Evolutionary conservation across 1,140 invertebrate species (phyloP).

Genomic region (Bilobella aurantiaca): DNA sequence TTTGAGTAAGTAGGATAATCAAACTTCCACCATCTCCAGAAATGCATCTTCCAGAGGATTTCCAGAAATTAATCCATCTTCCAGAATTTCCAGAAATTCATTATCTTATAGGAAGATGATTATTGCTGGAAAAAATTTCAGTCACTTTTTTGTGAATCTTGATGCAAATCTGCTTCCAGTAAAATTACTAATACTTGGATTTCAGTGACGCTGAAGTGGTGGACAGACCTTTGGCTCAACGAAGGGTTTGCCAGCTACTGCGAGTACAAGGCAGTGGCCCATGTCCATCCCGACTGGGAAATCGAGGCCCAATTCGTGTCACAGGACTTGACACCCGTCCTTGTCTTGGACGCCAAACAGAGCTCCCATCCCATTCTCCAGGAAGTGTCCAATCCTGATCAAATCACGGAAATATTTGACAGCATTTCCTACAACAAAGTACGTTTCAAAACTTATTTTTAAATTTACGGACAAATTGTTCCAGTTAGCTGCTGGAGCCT

Average conservation of each 20-base stretch:
- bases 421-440: slow-evolving; percentile 86
- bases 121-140: slow-evolving; percentile 1
- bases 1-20: slow-evolving; percentile 48
- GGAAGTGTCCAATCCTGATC: slow-evolving; percentile 66
- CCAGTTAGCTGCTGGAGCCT: not conserved
- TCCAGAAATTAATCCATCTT: too few relatives aligned
- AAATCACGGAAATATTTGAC: slow-evolving; percentile 89
- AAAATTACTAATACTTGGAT: slow-evolving; percentile 24
- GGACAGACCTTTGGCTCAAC: slow-evolving; percentile 86
- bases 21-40: too few relatives aligned
- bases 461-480: slow-evolving; percentile 26
- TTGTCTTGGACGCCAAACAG: slow-evolving; percentile 56
- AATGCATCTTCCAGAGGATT: too few relatives aligned
- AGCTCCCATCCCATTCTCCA: slow-evolving; percentile 82
- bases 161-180: too few relatives aligned
- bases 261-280: slow-evolving; percentile 63
- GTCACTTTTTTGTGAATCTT: slow-evolving; percentile 12
- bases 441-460: slow-evolving; percentile 25
- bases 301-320: slow-evolving; percentile 69
- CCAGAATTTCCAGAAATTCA: too few relatives aligned
- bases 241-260: slow-evolving; percentile 81
- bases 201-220: slow-evolving; percentile 80
- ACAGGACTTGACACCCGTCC: slow-evolving; percentile 58
- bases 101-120: not conserved
- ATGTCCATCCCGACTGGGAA: slow-evolving; percentile 66